These are phyloP conservation scores for Hipposideros armiger DNA, from an alignment of 2,113 vertebrate species.

Conservation along the genomic window DNA sequence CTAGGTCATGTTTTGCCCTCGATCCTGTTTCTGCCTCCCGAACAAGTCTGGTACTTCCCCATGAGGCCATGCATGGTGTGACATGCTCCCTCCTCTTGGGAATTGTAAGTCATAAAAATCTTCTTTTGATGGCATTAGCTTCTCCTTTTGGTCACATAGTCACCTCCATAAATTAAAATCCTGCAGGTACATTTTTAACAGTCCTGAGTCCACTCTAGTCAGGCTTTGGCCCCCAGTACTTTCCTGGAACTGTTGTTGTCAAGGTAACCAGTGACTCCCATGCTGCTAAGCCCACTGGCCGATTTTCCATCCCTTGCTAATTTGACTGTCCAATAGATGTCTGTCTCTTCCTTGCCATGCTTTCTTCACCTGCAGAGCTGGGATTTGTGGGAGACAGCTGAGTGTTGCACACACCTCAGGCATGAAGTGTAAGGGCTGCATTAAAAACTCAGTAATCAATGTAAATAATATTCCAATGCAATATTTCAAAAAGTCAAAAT, in stretches of 20 bases:
- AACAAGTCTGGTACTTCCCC: not conserved
- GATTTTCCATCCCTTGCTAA: not conserved
- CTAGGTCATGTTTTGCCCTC: not conserved
- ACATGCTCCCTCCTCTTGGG: not conserved
- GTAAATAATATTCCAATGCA: not conserved
- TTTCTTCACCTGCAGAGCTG: not conserved
- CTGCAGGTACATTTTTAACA: not conserved
- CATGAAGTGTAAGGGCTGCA: not conserved
- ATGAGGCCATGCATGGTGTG: not conserved
- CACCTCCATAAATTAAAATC: slow-evolving; percentile 1
- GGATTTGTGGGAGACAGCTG: not conserved
- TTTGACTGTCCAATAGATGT: not conserved
- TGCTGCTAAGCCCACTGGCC: not conserved
- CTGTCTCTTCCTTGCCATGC: not conserved
- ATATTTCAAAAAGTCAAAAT: not conserved
- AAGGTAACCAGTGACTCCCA: not conserved
- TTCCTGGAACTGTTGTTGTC: not conserved
- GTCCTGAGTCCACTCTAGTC: not conserved
- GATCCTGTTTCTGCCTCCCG: not conserved
- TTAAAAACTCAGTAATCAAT: not conserved
- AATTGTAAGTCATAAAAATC: slow-evolving; percentile 10
- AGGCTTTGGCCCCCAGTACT: not conserved
- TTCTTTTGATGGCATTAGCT: not conserved
- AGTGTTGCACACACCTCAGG: not conserved
- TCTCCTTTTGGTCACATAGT: not conserved